Base-by-base conservation (phyloP, 2,113 vertebrate species). In the Xenopus tropicalis region DNA sequence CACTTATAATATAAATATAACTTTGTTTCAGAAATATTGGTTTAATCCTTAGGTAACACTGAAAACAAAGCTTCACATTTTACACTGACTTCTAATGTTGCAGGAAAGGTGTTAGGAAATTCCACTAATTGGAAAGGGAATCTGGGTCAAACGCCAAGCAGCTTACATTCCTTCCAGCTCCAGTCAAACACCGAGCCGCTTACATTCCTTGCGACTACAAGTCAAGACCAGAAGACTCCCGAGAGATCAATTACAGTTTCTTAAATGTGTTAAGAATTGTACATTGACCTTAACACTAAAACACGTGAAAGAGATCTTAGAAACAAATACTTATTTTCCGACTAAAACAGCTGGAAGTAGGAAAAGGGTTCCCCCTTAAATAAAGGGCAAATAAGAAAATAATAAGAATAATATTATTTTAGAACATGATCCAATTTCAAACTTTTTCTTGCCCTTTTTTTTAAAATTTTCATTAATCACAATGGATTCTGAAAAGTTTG, bases 221-320 rank as follows among this genome's bases (percentile, higher is more conserved):
- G 61, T 62, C 23, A 24, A 29, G 42, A 65, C 44, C 23, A 48
- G 22, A 16, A 11, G 23, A 52, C 52, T 75, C 72, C 61, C 66
- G 46, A 61, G 72, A 75, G 72, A 75, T 68, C 72, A 75, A 69
- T 75, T 75, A 75, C 57, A 42, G 29, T 59, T 75, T 75, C 58
- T 75, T 22, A 68, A 69, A 75, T 69, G 72, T 75, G 72, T 69
- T 61, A 75, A 43, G 57, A 48, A 62, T 69, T 42, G 44, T 68
- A 59, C 63, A 66, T 48, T 73, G 63, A 73, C 71, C 71, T 73
- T 66, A 73, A 66, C 71, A 73, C 52, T 43, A 66, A 16, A 59
- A 58, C 52, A 73, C 12, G 54, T 65, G 24, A 58, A 66, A 58
- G 52, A 63, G 52, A 25, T 66, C 71, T 21, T 37, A 22, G 48